Base-by-base conservation (phyloP, 1,140 invertebrate species). In the Micrasema longulum region DNA sequence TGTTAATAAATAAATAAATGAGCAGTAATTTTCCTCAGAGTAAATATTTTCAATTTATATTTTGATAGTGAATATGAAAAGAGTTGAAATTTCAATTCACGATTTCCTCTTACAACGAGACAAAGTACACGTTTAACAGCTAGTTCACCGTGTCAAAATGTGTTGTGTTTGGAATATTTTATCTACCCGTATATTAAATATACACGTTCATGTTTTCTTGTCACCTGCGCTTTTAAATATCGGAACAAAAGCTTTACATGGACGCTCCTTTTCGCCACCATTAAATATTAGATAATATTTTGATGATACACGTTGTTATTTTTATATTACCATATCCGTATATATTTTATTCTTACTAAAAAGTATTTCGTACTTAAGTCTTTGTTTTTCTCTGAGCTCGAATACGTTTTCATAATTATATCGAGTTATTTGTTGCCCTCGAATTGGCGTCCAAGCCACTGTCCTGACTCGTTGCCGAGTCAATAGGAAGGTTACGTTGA, bases 211-310 rank as follows among this genome's bases (percentile, higher is more conserved):
- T 16, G 20, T 6, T 0, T 1, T 1, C 23, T 35, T 20, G 26
- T 57, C 53, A 57, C 53, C 53, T 38, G 53, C 26, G 53, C 31
- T 57, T 57, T 36, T 36, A 57, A 57, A 36, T 36, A 57, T 36
- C 53, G 2, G 20, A 57, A n/a, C 10, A 57, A 36, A 35, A 23
- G 52, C 20, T 23, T 52, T 18, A 57, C 26, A 36, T 35, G n/a
- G n/a, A n/a, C n/a, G n/a, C n/a, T n/a, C n/a, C n/a, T n/a, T n/a
- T n/a, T n/a, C n/a, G n/a, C n/a, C n/a, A n/a, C n/a, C n/a, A n/a
- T n/a, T n/a, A n/a, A n/a, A n/a, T n/a, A n/a, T n/a, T n/a, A n/a
- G n/a, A n/a, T n/a, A n/a, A n/a, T n/a, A 57, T 57, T 57, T 36
- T 0, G 53, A 36, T 38, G 53, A 26, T 22, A 53, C 35, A 36